Percentiles rank a stretch among this genome's conserved stretches.
Evolutionary conservation across 2,888 invertebrate species (phyloP).

Genomic region (Drosophila differens): DNA sequence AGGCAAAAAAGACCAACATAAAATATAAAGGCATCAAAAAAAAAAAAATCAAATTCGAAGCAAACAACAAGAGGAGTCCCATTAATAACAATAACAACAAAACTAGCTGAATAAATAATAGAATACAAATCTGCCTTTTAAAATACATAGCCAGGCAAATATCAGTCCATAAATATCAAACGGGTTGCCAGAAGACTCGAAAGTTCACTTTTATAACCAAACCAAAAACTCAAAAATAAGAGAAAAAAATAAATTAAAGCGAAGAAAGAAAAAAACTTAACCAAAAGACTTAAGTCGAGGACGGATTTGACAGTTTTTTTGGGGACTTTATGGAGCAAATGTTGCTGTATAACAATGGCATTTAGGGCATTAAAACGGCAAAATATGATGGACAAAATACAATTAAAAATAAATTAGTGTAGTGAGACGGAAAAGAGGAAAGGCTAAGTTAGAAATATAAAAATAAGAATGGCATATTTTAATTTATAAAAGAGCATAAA

Average conservation of each 20-base stretch:
- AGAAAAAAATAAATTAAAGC: conserved; percentile 18
- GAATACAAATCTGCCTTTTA: conserved; percentile 57
- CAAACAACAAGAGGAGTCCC: conserved; percentile 41
- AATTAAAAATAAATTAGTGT: background rate
- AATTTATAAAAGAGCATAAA: background rate
- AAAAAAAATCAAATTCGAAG: conserved; percentile 23
- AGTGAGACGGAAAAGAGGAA: background rate
- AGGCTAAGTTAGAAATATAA: background rate
- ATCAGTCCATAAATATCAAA: conserved; percentile 74
- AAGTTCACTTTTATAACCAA: conserved; percentile 71
- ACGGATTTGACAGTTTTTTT: conserved; percentile 10
- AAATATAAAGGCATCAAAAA: conserved; percentile 49
- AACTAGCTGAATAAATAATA: conserved; percentile 70
- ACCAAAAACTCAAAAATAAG: conserved; percentile 9
- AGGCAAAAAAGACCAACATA: conserved; percentile 58
- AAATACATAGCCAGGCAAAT: conserved; percentile 48
- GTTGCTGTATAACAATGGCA: conserved; percentile 10
- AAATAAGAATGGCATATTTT: background rate
- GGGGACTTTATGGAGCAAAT: conserved; percentile 7
- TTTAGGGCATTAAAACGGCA: conserved; percentile 10
- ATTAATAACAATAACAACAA: conserved; percentile 62
- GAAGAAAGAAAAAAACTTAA: conserved; percentile 25
- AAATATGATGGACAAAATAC: background rate
- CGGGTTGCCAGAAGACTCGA: conserved; percentile 72
- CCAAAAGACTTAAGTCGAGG: conserved; percentile 18